Evolutionary conservation across 2,888 invertebrate genomes (phyloP), one percentile per base, ranked within the genome.

Genomic region (Drosophila prolongata): DNA sequence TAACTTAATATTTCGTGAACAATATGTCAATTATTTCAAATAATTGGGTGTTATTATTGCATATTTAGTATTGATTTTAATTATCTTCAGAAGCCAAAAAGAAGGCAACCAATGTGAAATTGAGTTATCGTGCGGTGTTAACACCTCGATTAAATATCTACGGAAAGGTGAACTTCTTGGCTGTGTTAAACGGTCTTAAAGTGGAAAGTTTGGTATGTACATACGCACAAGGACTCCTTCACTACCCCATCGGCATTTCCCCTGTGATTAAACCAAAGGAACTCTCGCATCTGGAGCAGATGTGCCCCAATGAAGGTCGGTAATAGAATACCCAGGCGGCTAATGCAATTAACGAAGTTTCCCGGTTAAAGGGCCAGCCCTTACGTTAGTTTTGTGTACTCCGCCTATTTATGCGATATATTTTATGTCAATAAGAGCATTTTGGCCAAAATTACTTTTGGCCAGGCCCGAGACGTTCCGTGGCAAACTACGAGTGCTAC

Each of bases 391-490:
- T 40, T 16, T 47, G 60, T 47, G 61, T 52, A 19, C 49, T 43
- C 55, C n/a, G 35, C 57, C 42, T 76, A 67, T 59, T 79, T 80
- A 79, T 82, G 65, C 67, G 34, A 54, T 53, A 70, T 82, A 77
- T 70, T 82, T 79, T 68, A 85, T 85, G 80, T 58, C 86, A 72
- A 82, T 80, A 79, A 80, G 71, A 82, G 79, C 77, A 70, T 80
- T 80, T 80, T 52, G 59, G 46, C 46, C 75, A 37, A 82, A 80
- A 80, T 80, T 80, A 70, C 77, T 79, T 80, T 79, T 64, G 55
- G 30, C 44, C 60, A 38, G 43, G 59, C 38, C 27, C 44, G n/a
- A n/a, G 59, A n/a, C 14, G 3, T 34, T 6, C 49, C 19, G 10
- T 38, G 53, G 35, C 16, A 11, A 53, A 58, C 35, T 61, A 13